Base-by-base conservation (phyloP, 2,888 invertebrate genomes). In the Lasius fuliginosus region DNA sequence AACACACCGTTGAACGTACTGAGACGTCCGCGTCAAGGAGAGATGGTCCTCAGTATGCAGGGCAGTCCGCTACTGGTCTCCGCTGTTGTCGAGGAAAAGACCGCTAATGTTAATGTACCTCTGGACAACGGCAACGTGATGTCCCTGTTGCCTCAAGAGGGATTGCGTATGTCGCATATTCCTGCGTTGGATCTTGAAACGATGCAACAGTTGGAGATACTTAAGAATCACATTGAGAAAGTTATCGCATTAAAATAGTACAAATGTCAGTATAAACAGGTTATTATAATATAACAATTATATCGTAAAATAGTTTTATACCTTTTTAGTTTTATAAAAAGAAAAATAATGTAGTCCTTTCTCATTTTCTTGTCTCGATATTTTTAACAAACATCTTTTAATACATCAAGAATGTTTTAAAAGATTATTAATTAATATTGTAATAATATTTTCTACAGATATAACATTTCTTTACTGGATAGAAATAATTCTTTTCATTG, bases 91-190 rank as follows among this genome's bases (percentile, higher is more conserved):
- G 94, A 95, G 0, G 96, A 96, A 27, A 95, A 96, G 56, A 95
- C 95, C 85, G 96, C 97, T 0, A 97, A 96, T 93, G 96, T 97
- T 90, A 97, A 97, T 93, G 97, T 97, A n/a, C 96, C 97, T 0
- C 94, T 97, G 0, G 92, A 95, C 30, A 96, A 97, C 92, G 97
- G 97, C 33, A 96, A 96, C 11, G 95, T 97, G 93, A 94, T 97
- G 3, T 96, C 97, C 0, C 94, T 97, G 1, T 95, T 97, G 88
- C 97, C 97, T 0, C 95, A 96, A 82, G 95, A 92, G 82, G 95
- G 95, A 23, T 88, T 95, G 6, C 92, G 95, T 42, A 88, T 94
- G 64, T 95, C 95, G 0, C 90, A 95, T 75, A 92, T 96, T 86
- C 95, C 96, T 2, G 67, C 88, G 2, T 88, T 96, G 3, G 95